Percentiles rank a stretch among this genome's conserved stretches.
phyloP scores from a whole-genome alignment of 2,888 invertebrate species.

The Lycocerus yunnanus region DNA sequence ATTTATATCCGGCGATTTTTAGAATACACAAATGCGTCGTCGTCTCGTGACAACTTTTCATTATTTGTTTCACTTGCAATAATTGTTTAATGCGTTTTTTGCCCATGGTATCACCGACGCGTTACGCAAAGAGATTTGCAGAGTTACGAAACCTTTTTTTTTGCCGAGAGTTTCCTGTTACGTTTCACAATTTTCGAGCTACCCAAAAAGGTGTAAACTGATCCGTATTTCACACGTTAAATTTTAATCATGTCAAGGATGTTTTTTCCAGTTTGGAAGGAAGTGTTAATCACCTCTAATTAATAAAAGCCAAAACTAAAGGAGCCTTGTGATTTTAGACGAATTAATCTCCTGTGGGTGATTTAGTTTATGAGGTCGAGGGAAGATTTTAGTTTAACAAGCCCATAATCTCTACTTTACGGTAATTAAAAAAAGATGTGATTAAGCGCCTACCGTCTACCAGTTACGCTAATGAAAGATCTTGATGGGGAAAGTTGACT shows the following conservation, averaged over 20 bases:
- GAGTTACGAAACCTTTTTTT: not conserved
- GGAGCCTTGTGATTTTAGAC: not conserved
- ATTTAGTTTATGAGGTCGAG: not conserved
- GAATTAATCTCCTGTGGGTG: not conserved
- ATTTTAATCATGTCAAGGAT: not conserved
- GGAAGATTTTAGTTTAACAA: not conserved
- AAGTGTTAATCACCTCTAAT: not conserved
- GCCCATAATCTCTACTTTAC: not conserved
- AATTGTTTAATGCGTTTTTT: not conserved
- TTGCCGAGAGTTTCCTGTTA: not conserved
- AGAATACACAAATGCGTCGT: slow-evolving; percentile 6
- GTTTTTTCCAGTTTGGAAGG: not conserved
- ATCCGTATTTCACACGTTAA: not conserved
- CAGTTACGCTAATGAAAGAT: not conserved
- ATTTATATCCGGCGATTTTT: slow-evolving; percentile 24
- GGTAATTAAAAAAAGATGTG: not conserved
- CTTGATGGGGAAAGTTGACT: not conserved
- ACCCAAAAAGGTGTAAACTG: not conserved
- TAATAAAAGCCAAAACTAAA: not conserved
- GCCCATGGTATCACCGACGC: not conserved
- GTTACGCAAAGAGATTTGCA: too few species aligned
- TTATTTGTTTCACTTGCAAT: not conserved
- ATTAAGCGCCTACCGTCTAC: not conserved
- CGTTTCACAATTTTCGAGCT: not conserved
- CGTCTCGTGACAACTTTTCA: not conserved